These are phyloP conservation scores for Decapterus maruadsi DNA, from an alignment of 2,797 vertebrate species.

Conservation along the genomic window DNA sequence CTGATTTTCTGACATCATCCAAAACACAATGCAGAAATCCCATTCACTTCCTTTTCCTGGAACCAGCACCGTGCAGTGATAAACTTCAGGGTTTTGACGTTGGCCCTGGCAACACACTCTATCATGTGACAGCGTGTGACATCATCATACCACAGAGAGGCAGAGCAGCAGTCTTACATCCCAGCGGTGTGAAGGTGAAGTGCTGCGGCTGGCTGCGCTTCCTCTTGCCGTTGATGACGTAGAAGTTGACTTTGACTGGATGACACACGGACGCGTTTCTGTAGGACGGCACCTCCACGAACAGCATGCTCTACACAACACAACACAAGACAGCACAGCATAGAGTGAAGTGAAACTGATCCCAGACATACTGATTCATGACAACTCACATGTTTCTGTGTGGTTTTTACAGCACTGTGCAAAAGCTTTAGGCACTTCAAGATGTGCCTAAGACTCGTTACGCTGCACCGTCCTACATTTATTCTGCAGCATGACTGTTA, in stretches of 20 bases:
- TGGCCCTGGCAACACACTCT: no score
- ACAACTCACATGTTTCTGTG: not conserved
- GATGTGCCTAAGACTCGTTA: no score
- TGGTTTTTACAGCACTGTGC: no score
- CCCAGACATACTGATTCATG: not conserved
- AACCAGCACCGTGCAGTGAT: no score
- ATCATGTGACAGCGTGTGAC: not conserved
- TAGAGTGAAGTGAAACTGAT: not conserved
- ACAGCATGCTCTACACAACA: constrained; percentile 93
- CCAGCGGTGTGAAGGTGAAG: constrained; percentile 92
- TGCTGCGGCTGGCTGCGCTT: constrained; percentile 98
- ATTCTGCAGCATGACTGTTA: no score
- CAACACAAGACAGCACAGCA: no score
- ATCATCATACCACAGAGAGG: constrained; percentile 3
- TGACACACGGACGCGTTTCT: constrained; percentile 89
- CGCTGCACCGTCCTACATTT: no score
- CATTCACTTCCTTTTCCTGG: no score
- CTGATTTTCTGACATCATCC: no score
- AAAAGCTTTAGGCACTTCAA: no score
- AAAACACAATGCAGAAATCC: no score
- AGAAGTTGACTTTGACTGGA: constrained; percentile 95
- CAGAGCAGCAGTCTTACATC: constrained; percentile 73
- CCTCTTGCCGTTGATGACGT: constrained; percentile 96
- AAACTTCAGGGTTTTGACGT: no score
- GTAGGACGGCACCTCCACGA: constrained; percentile 95